phyloP scores from a whole-genome alignment of 1,140 invertebrate species.

The Drosophila baimaii region DNA sequence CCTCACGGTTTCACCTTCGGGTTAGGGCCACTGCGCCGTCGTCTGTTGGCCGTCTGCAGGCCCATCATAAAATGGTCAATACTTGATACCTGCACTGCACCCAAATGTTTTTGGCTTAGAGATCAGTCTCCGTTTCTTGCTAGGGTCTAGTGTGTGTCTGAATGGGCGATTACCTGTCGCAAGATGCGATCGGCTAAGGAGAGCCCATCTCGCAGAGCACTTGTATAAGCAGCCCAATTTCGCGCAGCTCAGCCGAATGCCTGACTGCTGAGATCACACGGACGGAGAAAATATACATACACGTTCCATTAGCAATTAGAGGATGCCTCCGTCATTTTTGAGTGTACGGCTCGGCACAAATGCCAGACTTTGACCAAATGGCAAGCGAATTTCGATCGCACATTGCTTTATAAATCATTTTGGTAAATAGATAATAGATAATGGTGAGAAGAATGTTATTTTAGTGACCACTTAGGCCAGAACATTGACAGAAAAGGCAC shows the following conservation, averaged over 20 bases:
- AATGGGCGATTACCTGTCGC: conserved; percentile 4
- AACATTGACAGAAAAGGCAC: no score
- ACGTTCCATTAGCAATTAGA: conserved; percentile 30
- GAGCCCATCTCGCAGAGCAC: conserved; percentile 34
- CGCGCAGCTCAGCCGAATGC: background rate
- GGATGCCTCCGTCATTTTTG: conserved; percentile 28
- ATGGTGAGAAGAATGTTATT: no score
- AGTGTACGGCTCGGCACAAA: conserved; percentile 24
- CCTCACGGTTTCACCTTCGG: conserved; percentile 37
- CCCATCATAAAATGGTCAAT: conserved; percentile 46
- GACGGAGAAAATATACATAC: background rate
- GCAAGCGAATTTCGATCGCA: background rate
- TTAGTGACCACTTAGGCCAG: no score
- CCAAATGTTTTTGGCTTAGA: conserved; percentile 17
- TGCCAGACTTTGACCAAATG: background rate
- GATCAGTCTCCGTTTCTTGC: conserved; percentile 1
- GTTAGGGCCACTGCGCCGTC: conserved; percentile 6
- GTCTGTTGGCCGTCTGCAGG: conserved; percentile 18
- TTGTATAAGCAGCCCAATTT: conserved; percentile 10
- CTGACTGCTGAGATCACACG: conserved; percentile 19
- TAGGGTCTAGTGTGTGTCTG: background rate
- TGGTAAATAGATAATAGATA: no score
- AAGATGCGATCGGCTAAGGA: conserved; percentile 22
- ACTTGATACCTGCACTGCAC: conserved; percentile 57
- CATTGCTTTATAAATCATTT: background rate